phyloP scores from a whole-genome alignment of 2,888 invertebrate species.

The Lycophotia porphyrea region DNA sequence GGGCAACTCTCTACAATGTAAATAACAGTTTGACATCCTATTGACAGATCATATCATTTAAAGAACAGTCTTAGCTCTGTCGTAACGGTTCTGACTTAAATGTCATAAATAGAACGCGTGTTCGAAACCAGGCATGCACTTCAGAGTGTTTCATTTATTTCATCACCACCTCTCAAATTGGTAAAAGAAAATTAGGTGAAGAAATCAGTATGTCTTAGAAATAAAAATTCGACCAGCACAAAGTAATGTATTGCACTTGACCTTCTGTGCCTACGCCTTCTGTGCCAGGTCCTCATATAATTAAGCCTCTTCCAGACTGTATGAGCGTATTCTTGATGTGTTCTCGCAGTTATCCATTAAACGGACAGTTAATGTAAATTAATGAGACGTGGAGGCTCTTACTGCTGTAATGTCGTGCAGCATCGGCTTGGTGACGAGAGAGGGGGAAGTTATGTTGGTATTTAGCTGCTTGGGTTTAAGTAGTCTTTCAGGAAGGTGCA shows the following conservation, averaged over 20 bases:
- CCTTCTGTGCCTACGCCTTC: constrained; percentile 7
- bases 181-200: neutral
- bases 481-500: neutral
- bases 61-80: neutral
- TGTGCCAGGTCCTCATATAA: constrained; percentile 31
- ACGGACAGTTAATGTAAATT: constrained; percentile 62
- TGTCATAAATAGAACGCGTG: neutral
- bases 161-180: neutral
- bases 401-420: constrained; percentile 45
- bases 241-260: neutral
- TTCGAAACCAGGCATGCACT: neutral
- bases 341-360: constrained; percentile 58
- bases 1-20: neutral
- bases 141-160: neutral
- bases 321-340: constrained; percentile 33
- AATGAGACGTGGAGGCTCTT: constrained; percentile 53
- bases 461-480: neutral
- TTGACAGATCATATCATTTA: neutral
- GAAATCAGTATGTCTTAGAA: neutral
- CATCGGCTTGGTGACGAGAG: constrained; percentile 11
- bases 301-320: constrained; percentile 36
- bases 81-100: neutral
- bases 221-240: neutral
- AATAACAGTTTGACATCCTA: neutral
- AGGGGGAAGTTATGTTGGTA: neutral